Conservation (phyloP, 2,113 vertebrate species). For the Panurus biarmicus region DNA sequence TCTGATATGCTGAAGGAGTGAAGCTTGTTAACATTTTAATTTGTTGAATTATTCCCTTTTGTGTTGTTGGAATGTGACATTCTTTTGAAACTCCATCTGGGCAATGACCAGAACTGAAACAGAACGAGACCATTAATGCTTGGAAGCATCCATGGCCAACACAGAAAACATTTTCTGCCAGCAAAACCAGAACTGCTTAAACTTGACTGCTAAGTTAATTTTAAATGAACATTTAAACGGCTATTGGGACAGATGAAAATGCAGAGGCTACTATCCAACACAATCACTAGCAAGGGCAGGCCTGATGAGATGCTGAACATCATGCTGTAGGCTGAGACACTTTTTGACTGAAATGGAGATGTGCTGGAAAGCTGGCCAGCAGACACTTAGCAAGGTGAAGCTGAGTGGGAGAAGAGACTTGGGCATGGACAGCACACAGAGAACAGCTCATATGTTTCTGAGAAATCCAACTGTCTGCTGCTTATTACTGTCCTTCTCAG, state of each 20-base stretch:
- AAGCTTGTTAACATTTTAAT: conserved; percentile 23
- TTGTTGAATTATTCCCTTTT: background rate
- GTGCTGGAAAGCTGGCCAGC: background rate
- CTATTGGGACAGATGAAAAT: background rate
- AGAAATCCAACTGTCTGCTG: background rate
- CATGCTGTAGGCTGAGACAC: background rate
- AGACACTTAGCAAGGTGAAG: background rate
- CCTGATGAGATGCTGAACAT: background rate
- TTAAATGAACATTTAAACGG: background rate
- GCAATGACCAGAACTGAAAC: background rate
- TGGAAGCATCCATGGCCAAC: background rate
- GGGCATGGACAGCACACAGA: background rate
- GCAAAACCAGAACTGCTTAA: background rate
- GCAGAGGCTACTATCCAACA: background rate
- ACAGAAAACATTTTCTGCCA: background rate
- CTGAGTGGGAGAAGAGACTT: background rate
- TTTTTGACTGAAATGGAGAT: background rate
- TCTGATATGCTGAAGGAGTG: background rate
- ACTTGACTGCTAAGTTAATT: conserved; percentile 1
- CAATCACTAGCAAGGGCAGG: background rate
- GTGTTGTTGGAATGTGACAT: background rate
- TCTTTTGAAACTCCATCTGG: conserved; percentile 3
- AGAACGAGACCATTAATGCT: background rate
- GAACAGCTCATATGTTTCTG: background rate
- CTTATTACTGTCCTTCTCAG: background rate